Base-by-base conservation (phyloP, 2,888 invertebrate species). In the Cephus pygmeus region DNA sequence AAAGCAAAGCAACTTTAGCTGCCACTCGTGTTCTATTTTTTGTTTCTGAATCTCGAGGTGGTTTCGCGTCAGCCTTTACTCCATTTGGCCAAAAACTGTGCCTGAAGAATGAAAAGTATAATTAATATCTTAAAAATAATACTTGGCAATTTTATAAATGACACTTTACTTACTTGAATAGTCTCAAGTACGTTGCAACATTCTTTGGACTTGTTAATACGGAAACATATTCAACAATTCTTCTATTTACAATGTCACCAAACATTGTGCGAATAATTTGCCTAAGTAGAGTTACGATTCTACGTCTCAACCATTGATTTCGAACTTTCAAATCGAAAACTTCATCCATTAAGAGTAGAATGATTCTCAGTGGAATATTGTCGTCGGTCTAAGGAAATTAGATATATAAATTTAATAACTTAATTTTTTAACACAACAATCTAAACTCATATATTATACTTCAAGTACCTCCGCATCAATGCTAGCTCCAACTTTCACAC, bases 211-310 rank as follows among this genome's bases (percentile, higher is more conserved):
- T 97, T 0, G 98, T 98, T 85, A 97, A 92, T 81, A 95, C 94
- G 34, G 97, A 96, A 1, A 98, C 97, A 87, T 97, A 95, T 87
- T 98, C 98, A 76, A 98, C 93, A 81, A 98, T 98, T 90, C 97
- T 95, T 86, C 97, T 93, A 91, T 97, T 97, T 69, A 97, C 96
- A 83, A 96, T 95, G 88, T 96, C 96, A 33, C 97, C 97, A 87
- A 96, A 95, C 93, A 96, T 95, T 31, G 96, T 95, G 83, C 96
- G 94, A 75, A 97, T 94, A 77, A 97, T 95, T 91, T 96, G 96
- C 31, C 96, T 92, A 33, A 97, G 91, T 73, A 97, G 92, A 15
- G 95, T 94, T 11, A 97, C 95, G 82, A 97, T 94, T 79, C 96
- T 93, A 76, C 96, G 92, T 69, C 97, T 91, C 76, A 97, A 92